These are phyloP conservation scores for Pemphigus obesinymphae DNA, from an alignment of 1,140 invertebrate genomes.

Conservation along the genomic window DNA sequence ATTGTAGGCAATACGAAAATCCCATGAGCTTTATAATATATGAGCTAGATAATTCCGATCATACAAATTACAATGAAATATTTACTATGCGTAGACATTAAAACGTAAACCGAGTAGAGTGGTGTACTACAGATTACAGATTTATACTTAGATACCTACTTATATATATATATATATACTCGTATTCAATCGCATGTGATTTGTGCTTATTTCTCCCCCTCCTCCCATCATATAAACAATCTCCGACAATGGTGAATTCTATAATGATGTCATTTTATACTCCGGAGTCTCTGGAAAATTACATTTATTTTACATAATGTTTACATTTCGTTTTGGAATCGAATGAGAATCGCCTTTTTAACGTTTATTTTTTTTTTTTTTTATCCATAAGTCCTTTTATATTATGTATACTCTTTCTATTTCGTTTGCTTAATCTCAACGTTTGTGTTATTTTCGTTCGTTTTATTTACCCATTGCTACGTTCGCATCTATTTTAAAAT, in stretches of 20 bases:
- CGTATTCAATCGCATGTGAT: neutral
- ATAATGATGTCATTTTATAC: neutral
- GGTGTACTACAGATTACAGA: neutral
- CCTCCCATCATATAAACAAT: neutral
- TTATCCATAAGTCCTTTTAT: slow-evolving; percentile 1
- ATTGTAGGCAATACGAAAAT: neutral
- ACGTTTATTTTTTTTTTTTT: slow-evolving; percentile 10
- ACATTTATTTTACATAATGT: slow-evolving; percentile 23
- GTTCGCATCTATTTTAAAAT: neutral
- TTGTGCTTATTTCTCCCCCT: neutral
- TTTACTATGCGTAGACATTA: neutral
- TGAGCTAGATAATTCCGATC: neutral
- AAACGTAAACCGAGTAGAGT: neutral
- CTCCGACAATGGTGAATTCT: neutral
- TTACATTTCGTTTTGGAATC: neutral
- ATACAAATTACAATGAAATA: neutral
- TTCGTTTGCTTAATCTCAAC: neutral
- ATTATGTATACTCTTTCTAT: neutral
- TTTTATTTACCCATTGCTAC: neutral
- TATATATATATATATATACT: neutral
- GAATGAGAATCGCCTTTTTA: neutral
- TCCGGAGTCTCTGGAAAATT: neutral
- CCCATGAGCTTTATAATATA: neutral
- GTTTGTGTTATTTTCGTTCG: neutral
- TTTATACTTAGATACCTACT: neutral